Base-by-base conservation (phyloP, 2,888 invertebrate species). In the Isotomurus palustris region DNA sequence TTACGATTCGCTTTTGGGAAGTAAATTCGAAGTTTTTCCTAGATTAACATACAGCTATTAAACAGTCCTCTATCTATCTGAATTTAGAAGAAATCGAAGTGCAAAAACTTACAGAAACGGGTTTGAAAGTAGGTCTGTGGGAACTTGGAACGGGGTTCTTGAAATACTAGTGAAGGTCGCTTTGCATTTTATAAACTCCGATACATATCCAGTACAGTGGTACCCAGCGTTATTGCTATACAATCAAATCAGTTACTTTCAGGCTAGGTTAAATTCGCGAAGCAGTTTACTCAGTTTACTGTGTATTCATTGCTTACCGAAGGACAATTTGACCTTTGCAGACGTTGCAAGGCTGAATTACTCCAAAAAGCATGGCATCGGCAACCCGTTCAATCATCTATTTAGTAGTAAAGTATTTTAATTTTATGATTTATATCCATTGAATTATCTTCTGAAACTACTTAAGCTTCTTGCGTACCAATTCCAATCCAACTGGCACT, bases 391-490 rank as follows among this genome's bases (percentile, higher is more conserved):
- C 5, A 19, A 43, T 6, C 5, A 43, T 24, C 25, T 43, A 40
- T 10, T n/a, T n/a, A n/a, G n/a, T n/a, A n/a, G n/a, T n/a, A n/a
- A n/a, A n/a, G n/a, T n/a, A n/a, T n/a, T n/a, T n/a, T n/a, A n/a
- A n/a, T n/a, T n/a, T n/a, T n/a, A n/a, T n/a, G n/a, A n/a, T n/a
- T n/a, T n/a, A n/a, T n/a, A n/a, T n/a, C n/a, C n/a, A n/a, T n/a
- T n/a, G n/a, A n/a, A n/a, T n/a, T n/a, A n/a, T n/a, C n/a, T n/a
- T n/a, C n/a, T n/a, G n/a, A n/a, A n/a, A n/a, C n/a, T n/a, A n/a
- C n/a, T n/a, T n/a, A n/a, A n/a, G n/a, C n/a, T n/a, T n/a, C n/a
- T 19, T 19, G 43, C 43, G 14, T 43, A 43, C 43, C 43, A 14
- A 6, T 24, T 43, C 43, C 14, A 24, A 19, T 14, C 22, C 25